Evolutionary conservation across 2,113 vertebrate species (phyloP).

Genomic region (Synchiropus splendidus): DNA sequence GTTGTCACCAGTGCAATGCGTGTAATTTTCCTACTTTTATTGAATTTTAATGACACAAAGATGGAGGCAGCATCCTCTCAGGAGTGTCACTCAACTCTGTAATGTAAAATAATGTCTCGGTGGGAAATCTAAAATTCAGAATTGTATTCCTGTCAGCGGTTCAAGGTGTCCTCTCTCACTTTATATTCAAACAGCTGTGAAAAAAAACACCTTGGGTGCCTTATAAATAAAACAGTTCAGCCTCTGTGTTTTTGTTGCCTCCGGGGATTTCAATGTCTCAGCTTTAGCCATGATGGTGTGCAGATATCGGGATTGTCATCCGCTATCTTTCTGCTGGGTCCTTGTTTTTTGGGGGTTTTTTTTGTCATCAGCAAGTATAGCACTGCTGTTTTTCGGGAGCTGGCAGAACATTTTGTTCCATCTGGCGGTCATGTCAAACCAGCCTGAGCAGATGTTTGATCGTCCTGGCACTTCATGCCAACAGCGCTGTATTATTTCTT

Average conservation of each 20-base stretch:
- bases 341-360: slow-evolving; percentile 13
- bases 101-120: slow-evolving; percentile 6
- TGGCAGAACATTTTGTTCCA: slow-evolving; percentile 43
- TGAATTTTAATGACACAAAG: slow-evolving; percentile 6
- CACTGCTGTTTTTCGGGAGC: slow-evolving; percentile 22
- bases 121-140: slow-evolving; percentile 21
- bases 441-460: slow-evolving; percentile 23
- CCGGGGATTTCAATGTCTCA: slow-evolving; percentile 39
- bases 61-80: slow-evolving; percentile 3
- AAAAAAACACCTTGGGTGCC: slow-evolving; percentile 33
- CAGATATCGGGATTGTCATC: slow-evolving; percentile 39
- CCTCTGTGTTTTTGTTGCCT: slow-evolving; percentile 40
- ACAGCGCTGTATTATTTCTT: slow-evolving; percentile 17
- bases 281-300: slow-evolving; percentile 28
- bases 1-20: no score
- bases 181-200: slow-evolving; percentile 32
- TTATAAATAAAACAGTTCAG: slow-evolving; percentile 53
- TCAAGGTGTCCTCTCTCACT: slow-evolving; percentile 50
- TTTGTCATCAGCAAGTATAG: slow-evolving; percentile 11
- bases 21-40: no score
- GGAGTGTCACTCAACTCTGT: background rate
- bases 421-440: slow-evolving; percentile 29
- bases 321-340: slow-evolving; percentile 17
- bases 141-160: slow-evolving; percentile 43
- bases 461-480: slow-evolving; percentile 16